Percentiles rank a stretch among this genome's conserved stretches.
Conservation (phyloP, 2,113 vertebrate genomes). For the Cyanoliseus patagonus region DNA sequence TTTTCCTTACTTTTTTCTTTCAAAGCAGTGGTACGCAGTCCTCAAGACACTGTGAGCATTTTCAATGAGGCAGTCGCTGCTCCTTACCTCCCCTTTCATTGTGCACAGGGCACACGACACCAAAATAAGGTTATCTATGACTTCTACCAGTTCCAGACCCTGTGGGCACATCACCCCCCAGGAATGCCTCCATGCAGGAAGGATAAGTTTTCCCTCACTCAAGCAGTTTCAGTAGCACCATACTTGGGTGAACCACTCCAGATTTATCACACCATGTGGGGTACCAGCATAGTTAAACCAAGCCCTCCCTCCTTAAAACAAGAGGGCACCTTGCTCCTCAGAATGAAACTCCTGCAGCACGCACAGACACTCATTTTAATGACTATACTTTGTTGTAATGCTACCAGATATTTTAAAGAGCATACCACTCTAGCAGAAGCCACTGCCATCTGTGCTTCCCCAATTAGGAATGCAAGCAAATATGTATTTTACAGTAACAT, state of each 20-base stretch:
- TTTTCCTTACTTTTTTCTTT: background rate
- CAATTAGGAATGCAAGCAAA: constrained; percentile 75
- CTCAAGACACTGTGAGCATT: background rate
- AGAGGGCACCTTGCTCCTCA: background rate
- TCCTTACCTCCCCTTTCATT: background rate
- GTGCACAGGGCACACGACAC: rapidly evolving
- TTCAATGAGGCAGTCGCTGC: background rate
- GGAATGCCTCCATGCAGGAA: background rate
- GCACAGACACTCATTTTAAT: constrained; percentile 46
- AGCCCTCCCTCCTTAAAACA: background rate
- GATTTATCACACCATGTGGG: background rate
- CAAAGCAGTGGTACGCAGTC: background rate
- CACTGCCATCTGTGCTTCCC: constrained; percentile 72
- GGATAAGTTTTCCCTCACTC: background rate
- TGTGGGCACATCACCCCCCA: background rate
- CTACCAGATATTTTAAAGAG: constrained; percentile 67
- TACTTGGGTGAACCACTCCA: rapidly evolving
- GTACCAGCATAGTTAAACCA: background rate
- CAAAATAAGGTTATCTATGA: background rate
- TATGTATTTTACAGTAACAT: constrained; percentile 74
- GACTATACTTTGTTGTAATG: constrained; percentile 42
- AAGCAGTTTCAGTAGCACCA: rapidly evolving
- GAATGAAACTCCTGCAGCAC: background rate
- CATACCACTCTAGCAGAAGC: constrained; percentile 49
- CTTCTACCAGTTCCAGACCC: background rate